These are phyloP conservation scores for Polymixis lichenea DNA, from an alignment of 2,888 invertebrate species.

Conservation along the genomic window DNA sequence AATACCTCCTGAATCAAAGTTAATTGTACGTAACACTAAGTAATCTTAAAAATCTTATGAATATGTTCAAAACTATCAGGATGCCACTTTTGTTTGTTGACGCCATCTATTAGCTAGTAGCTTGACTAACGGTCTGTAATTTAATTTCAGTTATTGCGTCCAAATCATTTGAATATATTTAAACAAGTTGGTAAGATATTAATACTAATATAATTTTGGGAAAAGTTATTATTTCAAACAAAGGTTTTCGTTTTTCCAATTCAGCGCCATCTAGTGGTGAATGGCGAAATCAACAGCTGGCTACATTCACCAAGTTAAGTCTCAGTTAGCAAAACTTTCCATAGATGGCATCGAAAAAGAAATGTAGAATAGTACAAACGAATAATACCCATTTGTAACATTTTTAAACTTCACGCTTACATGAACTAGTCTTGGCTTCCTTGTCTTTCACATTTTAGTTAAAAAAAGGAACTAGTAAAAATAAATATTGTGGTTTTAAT, in stretches of 20 bases:
- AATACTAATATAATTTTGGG: not conserved
- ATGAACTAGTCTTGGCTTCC: not conserved
- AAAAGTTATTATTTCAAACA: not conserved
- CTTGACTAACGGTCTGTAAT: not conserved
- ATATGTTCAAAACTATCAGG: not conserved
- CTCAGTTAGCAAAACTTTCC: not conserved
- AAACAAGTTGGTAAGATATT: not conserved
- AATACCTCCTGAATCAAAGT: not conserved
- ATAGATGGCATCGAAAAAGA: slow-evolving; percentile 37
- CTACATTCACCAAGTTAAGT: no score
- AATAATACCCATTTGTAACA: not conserved
- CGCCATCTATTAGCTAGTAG: slow-evolving; percentile 56
- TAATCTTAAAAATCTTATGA: not conserved
- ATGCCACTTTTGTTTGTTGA: no score
- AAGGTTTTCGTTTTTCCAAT: not conserved
- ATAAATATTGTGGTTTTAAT: not conserved
- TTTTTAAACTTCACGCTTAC: no score
- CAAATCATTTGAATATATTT: not conserved
- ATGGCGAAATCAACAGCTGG: not conserved
- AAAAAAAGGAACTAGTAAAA: not conserved
- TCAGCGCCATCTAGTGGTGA: slow-evolving; percentile 46
- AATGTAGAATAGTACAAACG: no score
- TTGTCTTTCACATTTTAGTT: not conserved
- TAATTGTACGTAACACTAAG: no score
- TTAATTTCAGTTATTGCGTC: not conserved